Conservation (phyloP, 2,888 invertebrate genomes). For the Podotricha telesiphe region DNA sequence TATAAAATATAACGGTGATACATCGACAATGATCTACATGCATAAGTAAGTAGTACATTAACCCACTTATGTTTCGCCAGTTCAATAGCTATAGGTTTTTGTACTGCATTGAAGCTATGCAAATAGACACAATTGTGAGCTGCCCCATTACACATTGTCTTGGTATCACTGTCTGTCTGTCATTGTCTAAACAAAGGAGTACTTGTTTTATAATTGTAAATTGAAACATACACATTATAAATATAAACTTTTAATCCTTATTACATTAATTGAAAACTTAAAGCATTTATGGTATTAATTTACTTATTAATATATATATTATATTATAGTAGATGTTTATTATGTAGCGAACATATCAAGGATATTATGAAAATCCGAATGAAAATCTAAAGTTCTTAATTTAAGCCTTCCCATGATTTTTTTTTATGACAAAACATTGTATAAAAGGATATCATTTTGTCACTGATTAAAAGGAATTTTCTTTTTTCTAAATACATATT, state of each 20-base stretch:
- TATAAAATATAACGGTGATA: background rate
- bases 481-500: too few relatives aligned
- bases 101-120: conserved; percentile 6
- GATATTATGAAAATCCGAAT: too few relatives aligned
- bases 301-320: background rate
- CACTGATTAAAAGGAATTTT: too few relatives aligned
- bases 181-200: conserved; percentile 13
- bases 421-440: too few relatives aligned
- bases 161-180: too few relatives aligned
- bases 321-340: too few relatives aligned
- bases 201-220: conserved; percentile 16
- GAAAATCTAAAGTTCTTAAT: background rate
- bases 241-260: background rate
- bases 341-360: too few relatives aligned
- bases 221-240: conserved; percentile 4
- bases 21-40: background rate
- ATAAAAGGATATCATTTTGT: too few relatives aligned
- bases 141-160: conserved; percentile 13
- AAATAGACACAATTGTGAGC: conserved; percentile 9
- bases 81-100: conserved; percentile 15
- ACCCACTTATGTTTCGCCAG: background rate
- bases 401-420: too few relatives aligned
- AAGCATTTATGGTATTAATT: too few relatives aligned
- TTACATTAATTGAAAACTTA: background rate
- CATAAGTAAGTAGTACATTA: conserved; percentile 12